Evolutionary conservation across 1,140 invertebrate genomes (phyloP).

Genomic region (Trichonephila clavipes): DNA sequence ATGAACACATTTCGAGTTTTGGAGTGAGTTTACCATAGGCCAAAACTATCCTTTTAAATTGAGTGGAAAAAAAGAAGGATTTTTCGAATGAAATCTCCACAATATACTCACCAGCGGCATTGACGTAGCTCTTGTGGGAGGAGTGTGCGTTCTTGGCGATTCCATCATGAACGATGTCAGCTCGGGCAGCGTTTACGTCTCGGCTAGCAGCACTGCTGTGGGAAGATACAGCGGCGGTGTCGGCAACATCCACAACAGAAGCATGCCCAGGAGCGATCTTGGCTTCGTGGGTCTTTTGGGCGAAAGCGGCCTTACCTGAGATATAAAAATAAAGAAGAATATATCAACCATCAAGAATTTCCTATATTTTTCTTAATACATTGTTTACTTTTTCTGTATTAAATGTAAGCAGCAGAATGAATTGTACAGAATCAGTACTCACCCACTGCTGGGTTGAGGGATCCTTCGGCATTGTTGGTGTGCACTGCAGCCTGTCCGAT

Average conservation of each 20-base stretch:
- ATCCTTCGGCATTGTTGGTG: conserved; percentile 71
- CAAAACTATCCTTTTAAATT: no score
- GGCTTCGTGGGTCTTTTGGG: conserved; percentile 70
- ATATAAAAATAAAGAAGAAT: background rate
- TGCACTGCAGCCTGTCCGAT: conserved; percentile 73
- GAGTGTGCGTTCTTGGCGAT: conserved; percentile 67
- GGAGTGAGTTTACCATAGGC: no score
- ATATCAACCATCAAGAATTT: background rate
- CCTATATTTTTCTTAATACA: background rate
- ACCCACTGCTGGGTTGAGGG: conserved; percentile 65
- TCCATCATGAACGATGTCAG: conserved; percentile 68
- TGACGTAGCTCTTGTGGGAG: conserved; percentile 70
- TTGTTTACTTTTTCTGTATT: no score
- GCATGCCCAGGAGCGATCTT: conserved; percentile 72
- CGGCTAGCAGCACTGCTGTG: conserved; percentile 65
- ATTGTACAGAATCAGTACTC: background rate
- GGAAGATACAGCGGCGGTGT: conserved; percentile 59
- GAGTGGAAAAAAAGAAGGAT: no score
- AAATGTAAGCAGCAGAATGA: no score
- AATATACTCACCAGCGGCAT: conserved; percentile 10
- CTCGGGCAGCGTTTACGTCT: conserved; percentile 64
- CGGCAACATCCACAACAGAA: conserved; percentile 47
- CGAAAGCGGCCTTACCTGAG: conserved; percentile 63
- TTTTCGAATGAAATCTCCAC: no score
- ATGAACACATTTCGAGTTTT: no score